Conservation (phyloP, 2,888 invertebrate species). For the Listrodromus nycthemerus region DNA sequence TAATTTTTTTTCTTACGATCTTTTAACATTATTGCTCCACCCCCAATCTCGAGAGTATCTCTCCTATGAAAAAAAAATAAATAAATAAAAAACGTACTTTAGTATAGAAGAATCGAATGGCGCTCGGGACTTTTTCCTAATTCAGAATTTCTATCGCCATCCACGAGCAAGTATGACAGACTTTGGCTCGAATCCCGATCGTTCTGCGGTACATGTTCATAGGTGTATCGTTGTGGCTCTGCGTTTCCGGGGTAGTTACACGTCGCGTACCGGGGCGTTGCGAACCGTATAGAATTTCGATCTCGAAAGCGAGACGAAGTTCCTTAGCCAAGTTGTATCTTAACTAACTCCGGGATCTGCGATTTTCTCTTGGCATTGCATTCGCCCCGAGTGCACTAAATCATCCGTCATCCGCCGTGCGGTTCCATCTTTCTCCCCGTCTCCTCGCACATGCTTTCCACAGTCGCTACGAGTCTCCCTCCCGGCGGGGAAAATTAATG, state of each 20-base stretch:
- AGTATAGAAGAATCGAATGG: too few species aligned
- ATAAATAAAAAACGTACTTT: too few species aligned
- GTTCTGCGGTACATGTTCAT: slow-evolving; percentile 43
- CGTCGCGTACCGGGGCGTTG: background rate
- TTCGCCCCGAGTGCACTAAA: slow-evolving; percentile 44
- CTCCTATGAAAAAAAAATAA: too few species aligned
- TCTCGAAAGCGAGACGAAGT: slow-evolving; percentile 29
- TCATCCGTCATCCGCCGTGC: slow-evolving; percentile 34
- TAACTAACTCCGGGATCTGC: slow-evolving; percentile 39
- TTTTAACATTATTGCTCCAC: too few species aligned
- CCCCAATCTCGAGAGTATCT: too few species aligned
- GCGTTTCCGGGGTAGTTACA: background rate
- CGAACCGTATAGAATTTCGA: slow-evolving; percentile 36
- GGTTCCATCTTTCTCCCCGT: slow-evolving; percentile 25
- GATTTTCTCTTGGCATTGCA: slow-evolving; percentile 45
- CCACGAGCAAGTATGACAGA: background rate
- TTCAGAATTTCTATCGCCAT: too few species aligned
- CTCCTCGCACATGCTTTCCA: background rate
- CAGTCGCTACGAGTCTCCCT: background rate
- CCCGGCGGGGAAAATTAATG: slow-evolving; percentile 41
- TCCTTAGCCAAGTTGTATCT: slow-evolving; percentile 46
- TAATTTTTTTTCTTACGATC: too few species aligned
- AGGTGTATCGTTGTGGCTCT: slow-evolving; percentile 34
- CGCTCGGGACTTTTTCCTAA: too few species aligned
- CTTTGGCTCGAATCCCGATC: slow-evolving; percentile 43